These are phyloP conservation scores for Scomber japonicus DNA, from an alignment of 2,113 vertebrate species.

Conservation along the genomic window DNA sequence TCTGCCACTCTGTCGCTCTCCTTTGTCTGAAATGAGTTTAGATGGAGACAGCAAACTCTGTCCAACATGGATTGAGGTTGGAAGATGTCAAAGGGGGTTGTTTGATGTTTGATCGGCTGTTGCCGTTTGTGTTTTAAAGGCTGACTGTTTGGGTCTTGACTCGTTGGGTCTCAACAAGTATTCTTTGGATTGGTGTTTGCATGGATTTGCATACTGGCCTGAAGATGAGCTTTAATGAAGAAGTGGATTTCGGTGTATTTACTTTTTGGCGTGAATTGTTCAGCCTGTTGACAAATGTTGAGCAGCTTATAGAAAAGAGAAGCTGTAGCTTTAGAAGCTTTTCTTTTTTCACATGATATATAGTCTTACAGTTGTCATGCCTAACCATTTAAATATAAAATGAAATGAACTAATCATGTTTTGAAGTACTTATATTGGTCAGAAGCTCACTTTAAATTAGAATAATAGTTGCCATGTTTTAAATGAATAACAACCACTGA, in stretches of 20 bases:
- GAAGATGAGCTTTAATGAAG: slow-evolving; percentile 60
- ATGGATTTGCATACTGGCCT: slow-evolving; percentile 66
- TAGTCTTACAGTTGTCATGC: not conserved
- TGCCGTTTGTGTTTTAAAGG: slow-evolving; percentile 65
- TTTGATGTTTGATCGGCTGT: slow-evolving; percentile 75
- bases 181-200: slow-evolving; percentile 64
- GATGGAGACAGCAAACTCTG: slow-evolving; percentile 66
- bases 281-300: slow-evolving; percentile 42
- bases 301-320: not conserved
- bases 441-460: not conserved
- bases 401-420: not conserved
- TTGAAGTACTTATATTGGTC: not conserved
- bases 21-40: slow-evolving; percentile 77
- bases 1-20: slow-evolving; percentile 57
- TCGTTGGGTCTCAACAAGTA: slow-evolving; percentile 42
- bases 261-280: slow-evolving; percentile 46
- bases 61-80: slow-evolving; percentile 58
- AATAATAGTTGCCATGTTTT: too few species aligned
- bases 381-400: not conserved
- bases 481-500: not conserved
- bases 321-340: not conserved
- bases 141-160: slow-evolving; percentile 49
- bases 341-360: not conserved
- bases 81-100: slow-evolving; percentile 58
- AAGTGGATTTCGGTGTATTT: slow-evolving; percentile 48